phyloP scores from a whole-genome alignment of 2,113 vertebrate genomes.

The Emydura subglobosa region DNA sequence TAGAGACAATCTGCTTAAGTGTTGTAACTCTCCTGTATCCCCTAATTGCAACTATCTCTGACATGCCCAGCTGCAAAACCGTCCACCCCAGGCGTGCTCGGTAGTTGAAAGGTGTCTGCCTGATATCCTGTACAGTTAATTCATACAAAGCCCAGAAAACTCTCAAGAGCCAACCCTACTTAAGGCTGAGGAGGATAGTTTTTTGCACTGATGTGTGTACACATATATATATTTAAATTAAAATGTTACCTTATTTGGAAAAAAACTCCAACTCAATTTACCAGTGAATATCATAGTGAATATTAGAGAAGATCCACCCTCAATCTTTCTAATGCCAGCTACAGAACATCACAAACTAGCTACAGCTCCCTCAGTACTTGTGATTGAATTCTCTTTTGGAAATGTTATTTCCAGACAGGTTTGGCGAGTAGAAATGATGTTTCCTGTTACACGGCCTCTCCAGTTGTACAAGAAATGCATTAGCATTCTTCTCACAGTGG shows the following conservation, averaged over 20 bases:
- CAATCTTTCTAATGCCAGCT: not conserved
- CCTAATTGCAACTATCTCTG: not conserved
- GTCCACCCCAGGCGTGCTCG: not conserved
- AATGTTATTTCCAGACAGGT: not conserved
- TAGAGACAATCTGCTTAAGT: not conserved
- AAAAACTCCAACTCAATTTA: not conserved
- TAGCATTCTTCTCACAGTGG: not conserved
- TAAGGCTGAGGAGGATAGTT: not conserved
- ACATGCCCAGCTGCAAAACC: rapidly evolving
- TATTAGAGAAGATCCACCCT: not conserved
- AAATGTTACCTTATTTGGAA: constrained; percentile 21
- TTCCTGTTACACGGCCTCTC: not conserved
- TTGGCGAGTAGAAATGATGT: rapidly evolving
- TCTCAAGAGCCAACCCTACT: not conserved
- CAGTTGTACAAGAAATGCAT: not conserved
- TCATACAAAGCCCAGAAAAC: not conserved
- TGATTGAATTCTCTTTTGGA: not conserved
- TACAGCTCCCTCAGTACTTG: not conserved
- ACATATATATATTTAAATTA: constrained; percentile 17
- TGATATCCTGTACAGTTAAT: not conserved
- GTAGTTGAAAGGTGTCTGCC: not conserved
- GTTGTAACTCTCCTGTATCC: not conserved
- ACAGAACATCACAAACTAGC: not conserved
- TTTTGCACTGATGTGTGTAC: constrained; percentile 44
- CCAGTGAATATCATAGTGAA: not conserved